These are phyloP conservation scores for Lophotis ruficrista DNA, from an alignment of 2,113 vertebrate species.

Conservation along the genomic window DNA sequence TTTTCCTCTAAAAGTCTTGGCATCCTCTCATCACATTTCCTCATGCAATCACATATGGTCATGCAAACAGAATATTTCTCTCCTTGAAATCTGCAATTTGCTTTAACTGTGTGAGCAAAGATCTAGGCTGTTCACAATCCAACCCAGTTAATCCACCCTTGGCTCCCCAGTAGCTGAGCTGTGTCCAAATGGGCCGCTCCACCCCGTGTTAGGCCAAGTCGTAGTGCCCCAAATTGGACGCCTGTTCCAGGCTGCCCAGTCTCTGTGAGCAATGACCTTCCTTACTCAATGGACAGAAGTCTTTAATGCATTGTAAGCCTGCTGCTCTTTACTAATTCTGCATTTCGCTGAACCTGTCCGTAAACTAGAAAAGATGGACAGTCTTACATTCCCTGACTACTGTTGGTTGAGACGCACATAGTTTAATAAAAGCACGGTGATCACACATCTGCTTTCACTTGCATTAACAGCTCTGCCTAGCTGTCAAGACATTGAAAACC, in stretches of 20 bases:
- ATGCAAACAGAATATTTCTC: background rate
- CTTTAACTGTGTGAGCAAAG: background rate
- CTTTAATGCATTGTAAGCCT: background rate
- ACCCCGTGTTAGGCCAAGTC: background rate
- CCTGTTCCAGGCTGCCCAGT: background rate
- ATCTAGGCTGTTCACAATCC: background rate
- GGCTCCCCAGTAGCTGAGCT: background rate
- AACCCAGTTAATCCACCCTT: background rate
- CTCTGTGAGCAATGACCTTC: background rate
- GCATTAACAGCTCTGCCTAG: background rate
- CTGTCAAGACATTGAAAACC: background rate
- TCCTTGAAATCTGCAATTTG: background rate
- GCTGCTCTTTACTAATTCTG: background rate
- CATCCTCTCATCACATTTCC: background rate
- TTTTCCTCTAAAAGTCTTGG: background rate
- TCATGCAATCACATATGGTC: background rate
- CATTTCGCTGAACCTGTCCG: background rate
- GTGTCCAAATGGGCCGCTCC: background rate
- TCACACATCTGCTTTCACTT: background rate
- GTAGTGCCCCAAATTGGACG: accelerated
- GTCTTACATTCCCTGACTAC: background rate
- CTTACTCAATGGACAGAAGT: background rate
- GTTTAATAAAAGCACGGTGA: background rate
- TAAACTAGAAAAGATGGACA: background rate
- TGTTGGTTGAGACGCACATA: background rate